Evolutionary conservation across 1,140 invertebrate species (phyloP).

Genomic region (Bombus vancouverensis): DNA sequence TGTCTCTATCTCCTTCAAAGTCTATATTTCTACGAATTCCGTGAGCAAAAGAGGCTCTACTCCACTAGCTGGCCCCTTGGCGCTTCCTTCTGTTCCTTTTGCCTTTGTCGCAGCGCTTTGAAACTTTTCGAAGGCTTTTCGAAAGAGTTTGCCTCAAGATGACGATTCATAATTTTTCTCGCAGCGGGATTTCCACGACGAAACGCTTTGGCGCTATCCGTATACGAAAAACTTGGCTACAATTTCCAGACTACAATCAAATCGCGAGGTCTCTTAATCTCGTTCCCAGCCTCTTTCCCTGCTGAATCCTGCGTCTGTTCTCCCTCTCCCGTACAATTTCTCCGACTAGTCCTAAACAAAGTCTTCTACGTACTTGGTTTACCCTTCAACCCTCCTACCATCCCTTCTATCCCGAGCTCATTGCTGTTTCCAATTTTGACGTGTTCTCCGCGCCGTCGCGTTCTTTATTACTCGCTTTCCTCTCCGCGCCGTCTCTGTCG

Average conservation of each 20-base stretch:
- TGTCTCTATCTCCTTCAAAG: not conserved
- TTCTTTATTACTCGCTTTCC: not conserved
- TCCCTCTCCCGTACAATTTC: not conserved
- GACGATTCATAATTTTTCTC: constrained; percentile 13
- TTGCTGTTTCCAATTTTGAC: constrained; percentile 5
- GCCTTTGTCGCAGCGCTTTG: not conserved
- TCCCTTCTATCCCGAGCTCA: not conserved
- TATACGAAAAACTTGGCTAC: not conserved
- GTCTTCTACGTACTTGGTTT: not conserved
- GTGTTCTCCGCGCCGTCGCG: not conserved
- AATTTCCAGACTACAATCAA: not conserved
- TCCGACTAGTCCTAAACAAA: constrained; percentile 16
- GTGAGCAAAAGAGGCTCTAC: too few species aligned
- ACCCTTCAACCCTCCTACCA: too few species aligned
- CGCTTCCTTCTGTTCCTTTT: not conserved
- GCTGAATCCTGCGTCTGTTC: not conserved
- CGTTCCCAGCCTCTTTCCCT: not conserved
- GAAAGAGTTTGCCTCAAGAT: not conserved
- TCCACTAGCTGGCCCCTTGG: too few species aligned
- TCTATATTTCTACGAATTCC: too few species aligned
- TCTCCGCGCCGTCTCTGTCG: not conserved
- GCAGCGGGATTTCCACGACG: not conserved
- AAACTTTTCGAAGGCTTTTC: not conserved
- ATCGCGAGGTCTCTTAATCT: not conserved
- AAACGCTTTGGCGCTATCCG: not conserved